phyloP scores from a whole-genome alignment of 2,113 vertebrate genomes.

The Epinephelus lanceolatus region DNA sequence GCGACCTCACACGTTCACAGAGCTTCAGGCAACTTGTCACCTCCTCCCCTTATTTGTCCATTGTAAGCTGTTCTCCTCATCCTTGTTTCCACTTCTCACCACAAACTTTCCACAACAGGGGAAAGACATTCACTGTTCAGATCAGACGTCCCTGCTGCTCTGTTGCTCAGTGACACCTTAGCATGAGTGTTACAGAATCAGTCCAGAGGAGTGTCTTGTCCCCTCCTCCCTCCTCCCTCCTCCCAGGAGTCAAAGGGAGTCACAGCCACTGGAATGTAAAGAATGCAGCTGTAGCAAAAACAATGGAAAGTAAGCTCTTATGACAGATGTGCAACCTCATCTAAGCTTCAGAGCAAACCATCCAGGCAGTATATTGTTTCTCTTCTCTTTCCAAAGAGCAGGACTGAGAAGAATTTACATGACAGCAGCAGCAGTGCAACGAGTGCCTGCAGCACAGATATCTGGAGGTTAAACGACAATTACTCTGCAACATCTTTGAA shows the following conservation, averaged over 20 bases:
- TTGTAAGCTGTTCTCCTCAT: no score
- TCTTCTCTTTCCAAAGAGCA: conserved; percentile 13
- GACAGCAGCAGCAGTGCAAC: conserved; percentile 25
- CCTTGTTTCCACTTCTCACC: no score
- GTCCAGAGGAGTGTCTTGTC: conserved; percentile 24
- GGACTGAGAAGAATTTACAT: conserved; percentile 23
- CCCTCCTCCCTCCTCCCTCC: conserved; percentile 27
- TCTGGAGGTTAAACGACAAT: conserved; percentile 46
- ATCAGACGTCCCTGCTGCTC: background rate
- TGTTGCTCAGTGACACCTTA: conserved; percentile 22
- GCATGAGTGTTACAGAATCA: background rate
- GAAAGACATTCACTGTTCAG: background rate
- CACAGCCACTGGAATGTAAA: conserved; percentile 68
- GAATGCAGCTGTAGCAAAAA: conserved; percentile 68
- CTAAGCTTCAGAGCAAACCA: conserved; percentile 31
- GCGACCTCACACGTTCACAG: no score
- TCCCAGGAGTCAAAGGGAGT: conserved; percentile 57
- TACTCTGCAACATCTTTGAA: conserved; percentile 30
- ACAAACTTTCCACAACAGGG: background rate
- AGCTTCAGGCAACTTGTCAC: no score
- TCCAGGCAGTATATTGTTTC: conserved; percentile 29
- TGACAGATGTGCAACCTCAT: conserved; percentile 73
- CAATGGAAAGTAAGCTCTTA: conserved; percentile 50
- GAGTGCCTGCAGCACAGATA: conserved; percentile 34
- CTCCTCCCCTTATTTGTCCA: no score